phyloP scores from a whole-genome alignment of 2,888 invertebrate species.

The Tyria jacobaeae region DNA sequence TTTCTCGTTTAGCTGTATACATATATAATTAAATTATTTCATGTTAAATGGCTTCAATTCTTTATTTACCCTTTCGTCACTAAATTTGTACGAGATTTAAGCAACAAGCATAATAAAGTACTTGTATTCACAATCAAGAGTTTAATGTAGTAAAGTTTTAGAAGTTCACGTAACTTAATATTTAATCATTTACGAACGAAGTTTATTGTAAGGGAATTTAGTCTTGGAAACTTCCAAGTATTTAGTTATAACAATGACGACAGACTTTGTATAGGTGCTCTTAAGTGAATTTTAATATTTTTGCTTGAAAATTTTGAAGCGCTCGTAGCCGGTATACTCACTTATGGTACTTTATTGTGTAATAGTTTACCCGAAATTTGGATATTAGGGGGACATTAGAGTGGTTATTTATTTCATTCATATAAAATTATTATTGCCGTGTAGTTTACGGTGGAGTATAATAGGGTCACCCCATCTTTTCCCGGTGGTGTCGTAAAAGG shows the following conservation, averaged over 20 bases:
- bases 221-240: constrained; percentile 42
- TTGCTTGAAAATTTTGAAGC: constrained; percentile 16
- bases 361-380: neutral
- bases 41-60: neutral
- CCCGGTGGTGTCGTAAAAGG: too few species aligned
- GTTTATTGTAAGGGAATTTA: constrained; percentile 44
- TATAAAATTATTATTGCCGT: too few species aligned
- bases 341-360: neutral
- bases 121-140: constrained; percentile 32
- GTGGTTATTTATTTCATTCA: too few species aligned
- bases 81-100: constrained; percentile 20
- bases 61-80: neutral
- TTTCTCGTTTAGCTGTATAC: neutral
- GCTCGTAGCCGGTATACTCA: neutral
- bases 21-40: neutral
- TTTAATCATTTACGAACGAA: constrained; percentile 48
- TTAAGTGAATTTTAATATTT: constrained; percentile 45
- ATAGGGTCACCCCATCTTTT: too few species aligned
- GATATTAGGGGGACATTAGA: neutral
- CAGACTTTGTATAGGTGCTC: constrained; percentile 28
- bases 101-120: constrained; percentile 39
- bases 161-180: constrained; percentile 48
- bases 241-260: constrained; percentile 45
- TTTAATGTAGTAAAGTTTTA: constrained; percentile 42
- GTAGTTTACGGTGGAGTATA: too few species aligned